These are phyloP conservation scores for Sinopyrophorus schimmeli DNA, from an alignment of 2,888 invertebrate species.

Conservation along the genomic window DNA sequence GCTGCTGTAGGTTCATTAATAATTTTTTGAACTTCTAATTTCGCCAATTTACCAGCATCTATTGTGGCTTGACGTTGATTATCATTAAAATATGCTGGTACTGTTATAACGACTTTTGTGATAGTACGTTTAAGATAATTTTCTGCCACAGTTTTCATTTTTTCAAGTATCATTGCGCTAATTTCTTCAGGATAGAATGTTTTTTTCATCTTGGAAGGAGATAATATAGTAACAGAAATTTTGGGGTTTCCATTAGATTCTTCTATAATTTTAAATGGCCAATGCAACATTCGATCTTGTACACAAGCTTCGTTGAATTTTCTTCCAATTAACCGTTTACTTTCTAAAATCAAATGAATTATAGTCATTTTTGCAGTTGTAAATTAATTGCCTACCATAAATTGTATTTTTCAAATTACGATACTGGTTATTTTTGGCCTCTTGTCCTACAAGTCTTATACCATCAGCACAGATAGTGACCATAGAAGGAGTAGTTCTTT, in stretches of 20 bases:
- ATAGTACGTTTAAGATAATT: constrained; percentile 9
- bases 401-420: constrained; percentile 28
- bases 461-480: constrained; percentile 22
- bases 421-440: constrained; percentile 19
- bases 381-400: constrained; percentile 17
- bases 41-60: constrained; percentile 28
- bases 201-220: constrained; percentile 1
- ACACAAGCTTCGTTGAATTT: constrained; percentile 21
- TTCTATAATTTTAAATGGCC: constrained; percentile 25
- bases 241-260: constrained; percentile 20
- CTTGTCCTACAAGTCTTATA: constrained; percentile 21
- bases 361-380: neutral
- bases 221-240: constrained; percentile 16
- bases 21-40: constrained; percentile 25
- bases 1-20: constrained; percentile 31
- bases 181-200: constrained; percentile 29
- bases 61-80: constrained; percentile 31
- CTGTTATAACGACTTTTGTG: constrained; percentile 29
- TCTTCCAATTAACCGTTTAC: constrained; percentile 31
- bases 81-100: constrained; percentile 34
- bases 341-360: constrained; percentile 19
- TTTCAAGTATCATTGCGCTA: constrained; percentile 26
- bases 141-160: constrained; percentile 20
- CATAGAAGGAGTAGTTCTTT: constrained; percentile 26
- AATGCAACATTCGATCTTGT: constrained; percentile 22